Evolutionary conservation across 2,797 vertebrate species (phyloP).

Genomic region (Pogonophryne albipinna): DNA sequence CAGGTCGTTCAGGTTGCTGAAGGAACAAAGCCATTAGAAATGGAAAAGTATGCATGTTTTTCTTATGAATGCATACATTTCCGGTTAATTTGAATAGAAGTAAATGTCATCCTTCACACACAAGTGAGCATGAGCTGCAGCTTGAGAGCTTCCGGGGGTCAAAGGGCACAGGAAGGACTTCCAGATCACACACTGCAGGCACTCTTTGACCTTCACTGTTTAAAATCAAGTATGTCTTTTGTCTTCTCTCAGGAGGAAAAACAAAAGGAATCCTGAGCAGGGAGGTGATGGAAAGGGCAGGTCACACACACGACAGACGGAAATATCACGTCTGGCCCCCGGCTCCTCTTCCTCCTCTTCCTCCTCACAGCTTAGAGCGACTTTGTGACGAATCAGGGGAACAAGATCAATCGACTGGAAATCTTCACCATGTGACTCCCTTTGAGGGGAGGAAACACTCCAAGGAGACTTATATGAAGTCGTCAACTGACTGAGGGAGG

Average conservation of each 20-base stretch:
- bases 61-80: conserved; percentile 26
- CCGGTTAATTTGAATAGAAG: conserved; percentile 51
- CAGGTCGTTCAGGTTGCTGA: too few species aligned
- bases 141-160: conserved; percentile 32
- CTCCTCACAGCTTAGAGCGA: conserved; percentile 32
- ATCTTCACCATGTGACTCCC: conserved; percentile 29
- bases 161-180: conserved; percentile 51
- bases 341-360: conserved; percentile 41
- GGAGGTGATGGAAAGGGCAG: conserved; percentile 63
- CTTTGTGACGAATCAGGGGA: conserved; percentile 36
- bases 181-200: conserved; percentile 36
- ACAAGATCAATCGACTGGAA: conserved; percentile 27
- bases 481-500: conserved; percentile 6
- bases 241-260: conserved; percentile 6
- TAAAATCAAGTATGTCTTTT: conserved; percentile 13
- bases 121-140: conserved; percentile 12
- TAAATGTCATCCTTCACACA: conserved; percentile 53
- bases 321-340: conserved; percentile 66
- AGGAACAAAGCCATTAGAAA: background rate
- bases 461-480: conserved; percentile 66
- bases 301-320: conserved; percentile 39
- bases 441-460: conserved; percentile 21
- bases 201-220: conserved; percentile 53
- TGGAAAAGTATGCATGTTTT: background rate
- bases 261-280: conserved; percentile 41